A percentile compares a stretch with the other conserved stretches of the same genome.
phyloP scores from a whole-genome alignment of 30 jellyfish, hydroid and myxozoan species.

The Phacellophora camtschatica region DNA sequence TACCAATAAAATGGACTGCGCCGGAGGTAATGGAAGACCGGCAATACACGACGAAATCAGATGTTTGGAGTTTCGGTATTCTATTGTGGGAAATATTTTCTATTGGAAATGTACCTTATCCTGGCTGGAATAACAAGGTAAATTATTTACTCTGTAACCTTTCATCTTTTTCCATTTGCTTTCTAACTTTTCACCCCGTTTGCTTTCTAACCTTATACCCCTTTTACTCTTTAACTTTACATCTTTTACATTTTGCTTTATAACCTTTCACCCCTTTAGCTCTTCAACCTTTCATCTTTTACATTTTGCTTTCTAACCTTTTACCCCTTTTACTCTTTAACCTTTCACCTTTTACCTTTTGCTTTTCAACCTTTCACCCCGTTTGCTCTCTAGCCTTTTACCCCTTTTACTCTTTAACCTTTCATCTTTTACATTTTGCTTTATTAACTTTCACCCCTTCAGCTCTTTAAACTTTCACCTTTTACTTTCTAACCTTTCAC shows the following conservation, averaged over 20 bases:
- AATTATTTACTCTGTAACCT: neutral
- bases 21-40: conserved; percentile 88
- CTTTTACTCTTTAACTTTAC: neutral
- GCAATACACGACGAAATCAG: conserved; percentile 75
- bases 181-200: neutral
- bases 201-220: neutral
- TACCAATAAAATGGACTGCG: conserved; percentile 96
- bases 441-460: too few relatives aligned
- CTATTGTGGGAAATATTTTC: conserved; percentile 88
- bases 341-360: too few relatives aligned
- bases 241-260: neutral
- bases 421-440: too few relatives aligned
- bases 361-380: too few relatives aligned
- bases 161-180: neutral
- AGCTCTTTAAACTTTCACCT: too few relatives aligned
- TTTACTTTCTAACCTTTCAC: too few relatives aligned
- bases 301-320: neutral
- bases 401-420: too few relatives aligned
- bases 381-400: too few relatives aligned
- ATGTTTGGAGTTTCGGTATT: conserved; percentile 94
- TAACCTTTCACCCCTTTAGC: neutral
- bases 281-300: neutral
- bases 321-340: neutral
- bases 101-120: conserved; percentile 78
- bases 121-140: conserved; percentile 94